Evolutionary conservation across 92 coral and sea anemone genomes (phyloP), one percentile per base, ranked within the genome.

Genomic region (Virgularia gustaviana): DNA sequence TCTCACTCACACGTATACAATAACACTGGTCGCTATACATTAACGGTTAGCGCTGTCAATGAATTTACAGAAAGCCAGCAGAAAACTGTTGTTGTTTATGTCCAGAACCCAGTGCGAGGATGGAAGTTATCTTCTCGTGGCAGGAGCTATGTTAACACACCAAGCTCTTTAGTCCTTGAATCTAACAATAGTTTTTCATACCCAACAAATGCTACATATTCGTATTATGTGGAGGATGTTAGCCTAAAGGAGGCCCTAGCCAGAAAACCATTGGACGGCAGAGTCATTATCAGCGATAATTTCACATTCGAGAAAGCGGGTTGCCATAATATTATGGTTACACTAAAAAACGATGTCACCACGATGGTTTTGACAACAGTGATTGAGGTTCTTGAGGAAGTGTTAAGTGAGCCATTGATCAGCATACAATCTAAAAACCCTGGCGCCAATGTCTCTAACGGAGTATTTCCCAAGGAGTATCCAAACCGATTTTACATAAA

Each of bases 391-490:
- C 68, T 56, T 25, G 85, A 81, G 19, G 45, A n/a, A n/a, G n/a
- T n/a, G n/a, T n/a, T n/a, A n/a, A n/a, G n/a, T n/a, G n/a, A n/a
- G n/a, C n/a, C n/a, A n/a, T n/a, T n/a, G n/a, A n/a, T n/a, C n/a
- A n/a, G n/a, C n/a, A n/a, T n/a, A n/a, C n/a, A n/a, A n/a, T n/a
- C n/a, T n/a, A n/a, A n/a, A n/a, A n/a, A n/a, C n/a, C n/a, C n/a
- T n/a, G n/a, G n/a, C 32, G 45, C 32, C 1, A 32, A 20, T 6
- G 3, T 12, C 18, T 49, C 62, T 1, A 6, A 0, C 20, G 43
- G 66, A 0, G 45, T 77, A 19, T 86, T 92, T 44, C 98, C 98
- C 4, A 52, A 80, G 19, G 96, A 92, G 63, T 92, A 86, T 63
- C 96, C 96, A 18, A 89, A 86, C 15, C 3, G 62, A 28, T 77